These are phyloP conservation scores for Emmelina monodactyla DNA, from an alignment of 2,888 invertebrate genomes.

Conservation along the genomic window DNA sequence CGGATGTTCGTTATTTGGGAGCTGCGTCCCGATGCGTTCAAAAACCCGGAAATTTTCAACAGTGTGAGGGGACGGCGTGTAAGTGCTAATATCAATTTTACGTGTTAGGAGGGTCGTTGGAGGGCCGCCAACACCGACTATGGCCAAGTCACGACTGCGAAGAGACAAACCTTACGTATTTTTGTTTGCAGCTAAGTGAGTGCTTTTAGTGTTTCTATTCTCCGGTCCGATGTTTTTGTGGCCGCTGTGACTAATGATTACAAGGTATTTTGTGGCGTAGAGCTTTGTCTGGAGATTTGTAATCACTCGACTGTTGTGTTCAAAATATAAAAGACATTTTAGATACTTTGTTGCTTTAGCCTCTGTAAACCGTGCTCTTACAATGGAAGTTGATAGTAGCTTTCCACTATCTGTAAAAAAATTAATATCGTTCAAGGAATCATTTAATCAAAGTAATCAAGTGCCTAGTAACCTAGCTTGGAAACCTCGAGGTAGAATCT, in stretches of 20 bases:
- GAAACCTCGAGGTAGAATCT: no score
- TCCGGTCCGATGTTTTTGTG: neutral
- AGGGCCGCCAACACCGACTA: conserved; percentile 26
- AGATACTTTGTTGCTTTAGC: no score
- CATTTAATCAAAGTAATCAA: no score
- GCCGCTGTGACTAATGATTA: neutral
- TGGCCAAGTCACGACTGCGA: conserved; percentile 31
- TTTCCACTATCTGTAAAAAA: no score
- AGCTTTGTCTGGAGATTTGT: no score
- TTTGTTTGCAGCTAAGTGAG: conserved; percentile 13
- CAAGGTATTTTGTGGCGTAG: neutral
- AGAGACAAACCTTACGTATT: conserved; percentile 26
- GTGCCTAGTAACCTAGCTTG: no score
- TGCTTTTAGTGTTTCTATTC: conserved; percentile 1
- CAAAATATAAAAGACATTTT: no score
- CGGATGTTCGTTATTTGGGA: conserved; percentile 10
- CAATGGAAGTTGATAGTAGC: no score
- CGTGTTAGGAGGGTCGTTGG: conserved; percentile 42
- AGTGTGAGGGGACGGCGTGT: conserved; percentile 27
- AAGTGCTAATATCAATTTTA: conserved; percentile 54
- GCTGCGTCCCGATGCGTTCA: conserved; percentile 13
- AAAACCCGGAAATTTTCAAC: conserved; percentile 25
- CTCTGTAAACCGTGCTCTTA: no score
- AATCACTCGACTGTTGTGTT: no score
- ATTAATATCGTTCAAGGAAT: no score